A percentile compares a stretch with the other conserved stretches of the same genome.
Evolutionary conservation across 2,797 vertebrate species (phyloP).

Genomic region (Iguana delicatissima): DNA sequence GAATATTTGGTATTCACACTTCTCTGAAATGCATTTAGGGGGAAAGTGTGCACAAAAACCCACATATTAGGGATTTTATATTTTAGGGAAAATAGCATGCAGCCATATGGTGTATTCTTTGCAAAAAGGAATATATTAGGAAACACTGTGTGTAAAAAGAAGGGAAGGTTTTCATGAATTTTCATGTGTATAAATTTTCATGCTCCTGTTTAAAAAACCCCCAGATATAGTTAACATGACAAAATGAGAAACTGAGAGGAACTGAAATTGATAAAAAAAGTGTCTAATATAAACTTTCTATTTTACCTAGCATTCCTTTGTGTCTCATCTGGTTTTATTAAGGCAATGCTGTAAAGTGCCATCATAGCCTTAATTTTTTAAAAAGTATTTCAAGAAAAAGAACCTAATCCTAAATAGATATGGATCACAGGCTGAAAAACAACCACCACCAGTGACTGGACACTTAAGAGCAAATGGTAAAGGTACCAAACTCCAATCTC

Average conservation of each 20-base stretch:
- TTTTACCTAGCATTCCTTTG: too few species aligned
- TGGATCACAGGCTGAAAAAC: neutral
- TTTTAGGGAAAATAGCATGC: too few species aligned
- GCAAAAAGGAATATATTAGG: neutral
- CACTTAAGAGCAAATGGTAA: neutral
- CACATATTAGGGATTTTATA: neutral
- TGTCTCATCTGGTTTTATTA: neutral
- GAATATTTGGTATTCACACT: neutral
- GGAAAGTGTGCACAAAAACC: neutral
- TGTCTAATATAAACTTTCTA: neutral
- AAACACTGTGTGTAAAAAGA: neutral
- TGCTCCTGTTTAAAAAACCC: neutral
- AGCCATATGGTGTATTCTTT: neutral
- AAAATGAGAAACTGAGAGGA: constrained; percentile 11
- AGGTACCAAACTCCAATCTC: neutral
- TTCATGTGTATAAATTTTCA: neutral
- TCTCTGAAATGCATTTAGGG: neutral
- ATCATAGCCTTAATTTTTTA: neutral
- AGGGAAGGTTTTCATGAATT: neutral
- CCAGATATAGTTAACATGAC: neutral
- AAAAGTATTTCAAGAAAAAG: neutral
- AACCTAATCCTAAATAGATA: neutral
- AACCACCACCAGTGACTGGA: neutral
- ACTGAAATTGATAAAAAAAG: neutral
- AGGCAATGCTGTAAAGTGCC: neutral